Evolutionary conservation across 2,797 vertebrate species (phyloP).

Genomic region (Manis pentadactyla): DNA sequence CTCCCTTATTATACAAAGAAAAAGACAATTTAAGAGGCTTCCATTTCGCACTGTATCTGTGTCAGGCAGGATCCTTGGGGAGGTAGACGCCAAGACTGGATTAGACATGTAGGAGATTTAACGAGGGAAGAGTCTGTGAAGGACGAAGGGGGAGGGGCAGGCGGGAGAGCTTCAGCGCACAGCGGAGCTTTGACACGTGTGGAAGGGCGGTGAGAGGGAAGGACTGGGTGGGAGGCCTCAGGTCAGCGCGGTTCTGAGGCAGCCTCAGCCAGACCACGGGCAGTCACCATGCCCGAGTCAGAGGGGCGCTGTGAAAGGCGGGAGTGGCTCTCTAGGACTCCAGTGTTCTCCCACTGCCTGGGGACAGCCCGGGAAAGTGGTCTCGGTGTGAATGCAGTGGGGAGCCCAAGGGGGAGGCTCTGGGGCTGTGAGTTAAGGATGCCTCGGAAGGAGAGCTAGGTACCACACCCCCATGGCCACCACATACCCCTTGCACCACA

Average conservation of each 20-base stretch:
- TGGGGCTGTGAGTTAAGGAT: background rate
- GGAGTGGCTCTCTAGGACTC: no score
- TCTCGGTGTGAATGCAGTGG: background rate
- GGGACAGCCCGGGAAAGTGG: background rate
- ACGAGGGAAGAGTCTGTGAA: background rate
- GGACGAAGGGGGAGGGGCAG: background rate
- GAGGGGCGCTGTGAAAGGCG: background rate
- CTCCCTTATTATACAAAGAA: background rate
- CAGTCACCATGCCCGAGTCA: background rate
- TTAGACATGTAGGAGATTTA: background rate
- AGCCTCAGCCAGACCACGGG: background rate
- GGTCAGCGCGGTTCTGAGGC: background rate
- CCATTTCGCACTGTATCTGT: background rate
- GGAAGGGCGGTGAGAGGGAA: background rate
- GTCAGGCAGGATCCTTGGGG: background rate
- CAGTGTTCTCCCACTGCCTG: background rate
- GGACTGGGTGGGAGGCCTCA: background rate
- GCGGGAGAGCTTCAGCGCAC: background rate
- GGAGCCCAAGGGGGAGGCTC: background rate
- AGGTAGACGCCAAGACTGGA: background rate
- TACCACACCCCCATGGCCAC: background rate
- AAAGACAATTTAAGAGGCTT: background rate
- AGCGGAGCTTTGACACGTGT: background rate
- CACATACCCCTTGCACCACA: fast-evolving
- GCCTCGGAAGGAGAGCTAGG: background rate